These are phyloP conservation scores for Epinotia nisella DNA, from an alignment of 2,888 invertebrate species.

Conservation along the genomic window DNA sequence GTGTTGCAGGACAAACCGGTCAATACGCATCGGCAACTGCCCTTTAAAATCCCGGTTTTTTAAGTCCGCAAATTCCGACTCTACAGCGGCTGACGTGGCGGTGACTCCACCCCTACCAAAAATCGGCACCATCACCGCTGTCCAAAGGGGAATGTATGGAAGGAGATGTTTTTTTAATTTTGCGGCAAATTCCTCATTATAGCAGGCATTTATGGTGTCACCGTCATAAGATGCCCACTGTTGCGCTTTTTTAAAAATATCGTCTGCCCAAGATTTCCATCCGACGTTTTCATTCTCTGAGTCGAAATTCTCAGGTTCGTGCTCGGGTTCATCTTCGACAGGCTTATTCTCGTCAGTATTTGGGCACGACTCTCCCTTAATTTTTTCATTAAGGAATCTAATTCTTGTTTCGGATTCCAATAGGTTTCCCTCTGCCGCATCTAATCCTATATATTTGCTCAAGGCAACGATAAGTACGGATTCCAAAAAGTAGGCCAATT, in stretches of 20 bases:
- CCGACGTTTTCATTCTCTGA: neutral
- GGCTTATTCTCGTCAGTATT: neutral
- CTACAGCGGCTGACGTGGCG: slow-evolving; percentile 23
- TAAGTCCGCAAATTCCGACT: slow-evolving; percentile 21
- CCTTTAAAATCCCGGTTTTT: slow-evolving; percentile 21
- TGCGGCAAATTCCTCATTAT: neutral
- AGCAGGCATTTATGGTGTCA: slow-evolving; percentile 29
- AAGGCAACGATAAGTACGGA: slow-evolving; percentile 25
- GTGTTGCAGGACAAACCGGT: slow-evolving; percentile 10
- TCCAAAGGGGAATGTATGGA: slow-evolving; percentile 25
- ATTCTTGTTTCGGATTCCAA: slow-evolving; percentile 2
- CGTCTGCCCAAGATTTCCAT: slow-evolving; percentile 4
- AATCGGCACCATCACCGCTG: slow-evolving; percentile 18
- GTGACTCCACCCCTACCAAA: slow-evolving; percentile 2
- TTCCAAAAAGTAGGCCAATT: slow-evolving; percentile 1
- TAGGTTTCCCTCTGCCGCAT: neutral
- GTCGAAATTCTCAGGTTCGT: neutral
- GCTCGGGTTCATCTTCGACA: no score
- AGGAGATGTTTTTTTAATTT: slow-evolving; percentile 18
- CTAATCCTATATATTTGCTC: slow-evolving; percentile 11
- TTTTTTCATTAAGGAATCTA: neutral
- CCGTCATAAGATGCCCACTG: neutral
- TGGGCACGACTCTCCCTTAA: slow-evolving; percentile 14
- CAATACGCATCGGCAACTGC: slow-evolving; percentile 19
- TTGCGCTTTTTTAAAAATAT: neutral